Evolutionary conservation across 2,113 vertebrate species (phyloP), one percentile per base, ranked within the genome.

Genomic region (Sardina pilchardus): DNA sequence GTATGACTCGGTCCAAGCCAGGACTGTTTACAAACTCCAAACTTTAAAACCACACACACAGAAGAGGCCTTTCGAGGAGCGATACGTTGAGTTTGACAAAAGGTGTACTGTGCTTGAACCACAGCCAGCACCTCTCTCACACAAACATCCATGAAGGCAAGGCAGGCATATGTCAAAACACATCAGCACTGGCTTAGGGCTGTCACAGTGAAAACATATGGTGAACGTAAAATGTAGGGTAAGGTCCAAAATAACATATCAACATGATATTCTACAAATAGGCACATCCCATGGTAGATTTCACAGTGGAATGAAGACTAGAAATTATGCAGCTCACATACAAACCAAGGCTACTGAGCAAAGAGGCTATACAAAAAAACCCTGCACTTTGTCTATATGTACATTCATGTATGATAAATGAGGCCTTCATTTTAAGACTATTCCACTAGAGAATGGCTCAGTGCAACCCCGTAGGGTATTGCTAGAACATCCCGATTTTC

Each of bases 401-500:
- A 78, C 71, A 75, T 75, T 75, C 67, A 75, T 36, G 67, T 75
- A 75, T 75, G 67, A 36, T 75, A 36, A 30, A 75, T 75, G 67
- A 75, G 67, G 12, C 67, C 67, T 75, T 75, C 67, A 34, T 14
- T 75, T 10, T 12, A 16, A 14, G 26, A 30, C 71, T 16, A 36
- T 36, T 17, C 30, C 30, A 17, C 34, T 78, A 34, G 10, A 16
- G 71, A 36, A 34, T 2, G 2, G 71, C 2, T 78, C 71, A 36
- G 71, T 36, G 30, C 12, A 34, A 4, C 71, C 71, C 63, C 6
- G 5, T 1, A 5, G 34, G 71, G 71, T 4, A 30, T 16, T 78
- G 71, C n/a, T 71, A 26, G n/a, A 26, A 71, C 63, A 63, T 1
- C 59, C n/a, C n/a, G n/a, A n/a, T n/a, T n/a, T n/a, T n/a, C n/a